Percentiles rank a stretch among this genome's conserved stretches.
Evolutionary conservation across 2,888 invertebrate species (phyloP).

Genomic region (Nephrocerus scutellatus): DNA sequence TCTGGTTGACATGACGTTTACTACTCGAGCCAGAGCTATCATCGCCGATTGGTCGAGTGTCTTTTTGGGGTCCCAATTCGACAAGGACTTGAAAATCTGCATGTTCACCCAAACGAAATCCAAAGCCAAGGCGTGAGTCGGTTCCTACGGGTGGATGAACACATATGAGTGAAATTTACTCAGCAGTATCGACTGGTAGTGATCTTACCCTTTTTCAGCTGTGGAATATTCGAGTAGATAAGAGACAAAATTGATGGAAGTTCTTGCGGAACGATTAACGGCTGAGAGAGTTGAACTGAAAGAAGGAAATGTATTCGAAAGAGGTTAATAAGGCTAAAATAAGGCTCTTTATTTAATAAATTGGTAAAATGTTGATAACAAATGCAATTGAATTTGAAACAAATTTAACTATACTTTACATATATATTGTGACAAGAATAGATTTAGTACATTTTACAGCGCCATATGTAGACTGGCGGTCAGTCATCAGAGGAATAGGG

Average conservation of each 20-base stretch:
- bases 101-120: conserved; percentile 72
- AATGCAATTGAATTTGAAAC: too few relatives aligned
- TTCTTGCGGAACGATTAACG: conserved; percentile 72
- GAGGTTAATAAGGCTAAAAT: too few relatives aligned
- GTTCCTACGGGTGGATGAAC: conserved; percentile 59
- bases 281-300: conserved; percentile 50
- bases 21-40: conserved; percentile 33
- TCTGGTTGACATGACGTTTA: conserved; percentile 39
- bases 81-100: conserved; percentile 72
- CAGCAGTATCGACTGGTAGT: not conserved
- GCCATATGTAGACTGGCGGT: too few relatives aligned
- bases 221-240: conserved; percentile 77
- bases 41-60: conserved; percentile 62
- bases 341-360: too few relatives aligned
- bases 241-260: conserved; percentile 70
- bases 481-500: too few relatives aligned
- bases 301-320: not conserved
- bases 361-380: too few relatives aligned
- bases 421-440: too few relatives aligned
- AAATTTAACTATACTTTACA: too few relatives aligned
- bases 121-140: conserved; percentile 71
- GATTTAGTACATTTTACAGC: too few relatives aligned
- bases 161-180: not conserved
- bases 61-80: conserved; percentile 71
- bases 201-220: conserved; percentile 69